Evolutionary conservation across 1,140 invertebrate genomes (phyloP), one percentile per base, ranked within the genome.

Genomic region (Kradibia gibbosae): DNA sequence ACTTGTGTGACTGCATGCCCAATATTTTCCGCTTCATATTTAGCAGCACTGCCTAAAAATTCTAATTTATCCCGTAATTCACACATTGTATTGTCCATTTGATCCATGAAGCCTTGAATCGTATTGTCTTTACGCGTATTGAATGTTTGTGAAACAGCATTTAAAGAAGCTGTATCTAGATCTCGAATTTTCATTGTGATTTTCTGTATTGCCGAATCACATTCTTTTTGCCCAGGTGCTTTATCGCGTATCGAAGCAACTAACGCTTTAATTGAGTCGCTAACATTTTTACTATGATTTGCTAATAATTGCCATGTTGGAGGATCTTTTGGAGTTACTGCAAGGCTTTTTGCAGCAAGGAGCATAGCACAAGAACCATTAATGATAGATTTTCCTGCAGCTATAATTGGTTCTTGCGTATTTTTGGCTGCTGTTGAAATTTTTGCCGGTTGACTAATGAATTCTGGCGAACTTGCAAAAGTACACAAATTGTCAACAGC

Each of bases 191-290:
- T 94, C 0, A 93, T 91, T 70, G 93, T 95, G 10, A 99, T 89
- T 28, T 94, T 94, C 28, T 97, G 95, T 74, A 98, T 94, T 0
- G 96, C 96, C 1, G 93, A 92, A 57, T 97, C 96, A 89, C 98
- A 99, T 90, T 99, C 98, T 8, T 95, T 95, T 88, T 99, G 97
- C 0, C 98, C 98, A 0, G 98, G 98, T 0, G 98, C 98, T 88
- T 97, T 97, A 86, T 99, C 98, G 55, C 97, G 95, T 81, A 99
- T 98, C 55, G 97, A 96, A 39, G 96, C 94, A 0, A 98, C 97
- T 3, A 99, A 92, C 20, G 95, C 94, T 90, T 99, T 99, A 84
- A 99, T 99, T 0, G 97, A 97, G 88, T 99, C 98, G 22, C 97
- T 99, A 0, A 99, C 97, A 85, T 94, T 95, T 89, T 98, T 98